Evolutionary conservation across 2,888 invertebrate genomes (phyloP).

Genomic region (Pycnomerus fuliginosus): DNA sequence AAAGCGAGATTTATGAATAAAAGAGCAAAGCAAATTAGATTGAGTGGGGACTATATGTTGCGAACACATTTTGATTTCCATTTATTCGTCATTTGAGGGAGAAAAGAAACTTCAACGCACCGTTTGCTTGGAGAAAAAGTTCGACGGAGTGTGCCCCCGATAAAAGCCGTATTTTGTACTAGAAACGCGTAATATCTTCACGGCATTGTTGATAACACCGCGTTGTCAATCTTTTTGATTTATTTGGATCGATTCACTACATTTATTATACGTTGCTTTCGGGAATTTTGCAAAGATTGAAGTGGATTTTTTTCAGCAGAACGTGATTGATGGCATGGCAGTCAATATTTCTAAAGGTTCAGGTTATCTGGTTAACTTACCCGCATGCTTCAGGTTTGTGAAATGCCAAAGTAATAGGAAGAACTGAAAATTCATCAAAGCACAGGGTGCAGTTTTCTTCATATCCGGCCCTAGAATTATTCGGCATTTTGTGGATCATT

Average conservation of each 20-base stretch:
- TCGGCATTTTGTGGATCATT: slow-evolving; percentile 38
- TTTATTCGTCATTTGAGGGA: slow-evolving; percentile 7
- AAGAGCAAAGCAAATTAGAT: no score
- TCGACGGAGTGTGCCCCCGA: no score
- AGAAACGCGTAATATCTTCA: no score
- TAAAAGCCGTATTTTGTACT: no score
- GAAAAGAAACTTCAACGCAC: slow-evolving; percentile 13
- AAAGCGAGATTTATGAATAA: no score
- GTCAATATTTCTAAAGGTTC: slow-evolving; percentile 7
- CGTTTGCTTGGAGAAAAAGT: slow-evolving; percentile 13
- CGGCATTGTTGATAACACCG: slow-evolving; percentile 2
- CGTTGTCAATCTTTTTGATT: slow-evolving; percentile 25
- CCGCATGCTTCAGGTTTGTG: slow-evolving; percentile 33
- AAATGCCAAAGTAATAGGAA: slow-evolving; percentile 35
- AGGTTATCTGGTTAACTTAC: slow-evolving; percentile 22
- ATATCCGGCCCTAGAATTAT: slow-evolving; percentile 41
- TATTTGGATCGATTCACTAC: slow-evolving; percentile 12
- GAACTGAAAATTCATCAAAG: slow-evolving; percentile 34
- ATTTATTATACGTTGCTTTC: slow-evolving; percentile 24
- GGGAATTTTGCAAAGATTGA: slow-evolving; percentile 15
- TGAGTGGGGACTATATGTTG: no score
- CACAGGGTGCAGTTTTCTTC: slow-evolving; percentile 39
- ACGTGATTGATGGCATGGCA: slow-evolving; percentile 13
- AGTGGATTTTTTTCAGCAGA: slow-evolving; percentile 6
- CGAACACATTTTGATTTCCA: no score